Evolutionary conservation across 1,140 invertebrate species (phyloP).

Genomic region (Kradibia gibbosae): DNA sequence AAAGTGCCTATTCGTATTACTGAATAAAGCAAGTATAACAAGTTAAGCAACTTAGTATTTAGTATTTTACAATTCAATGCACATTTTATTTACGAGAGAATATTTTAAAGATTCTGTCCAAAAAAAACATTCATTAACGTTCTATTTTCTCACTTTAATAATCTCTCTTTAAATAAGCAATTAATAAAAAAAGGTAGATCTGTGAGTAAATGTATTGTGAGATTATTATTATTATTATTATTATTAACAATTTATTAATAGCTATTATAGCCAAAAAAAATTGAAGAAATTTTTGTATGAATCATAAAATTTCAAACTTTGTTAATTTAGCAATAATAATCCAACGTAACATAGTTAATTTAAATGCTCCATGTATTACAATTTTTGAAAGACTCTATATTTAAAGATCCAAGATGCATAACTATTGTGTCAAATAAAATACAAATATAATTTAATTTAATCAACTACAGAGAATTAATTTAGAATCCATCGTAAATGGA

Average conservation of each 20-base stretch:
- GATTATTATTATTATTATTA: constrained; percentile 29
- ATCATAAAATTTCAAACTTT: background rate
- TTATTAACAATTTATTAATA: constrained; percentile 3
- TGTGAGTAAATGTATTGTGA: constrained; percentile 50
- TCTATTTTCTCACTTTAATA: background rate
- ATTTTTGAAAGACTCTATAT: constrained; percentile 11
- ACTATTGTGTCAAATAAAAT: constrained; percentile 20
- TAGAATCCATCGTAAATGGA: constrained; percentile 19
- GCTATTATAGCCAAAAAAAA: background rate
- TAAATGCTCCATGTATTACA: constrained; percentile 21
- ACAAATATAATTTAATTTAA: constrained; percentile 31
- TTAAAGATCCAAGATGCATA: background rate
- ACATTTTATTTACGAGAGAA: constrained; percentile 40
- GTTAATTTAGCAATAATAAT: background rate
- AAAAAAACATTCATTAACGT: background rate
- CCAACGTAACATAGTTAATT: constrained; percentile 1
- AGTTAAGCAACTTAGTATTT: constrained; percentile 40
- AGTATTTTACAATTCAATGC: constrained; percentile 18
- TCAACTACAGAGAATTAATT: constrained; percentile 25
- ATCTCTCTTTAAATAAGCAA: constrained; percentile 17
- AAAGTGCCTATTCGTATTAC: constrained; percentile 68
- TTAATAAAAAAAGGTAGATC: constrained; percentile 44
- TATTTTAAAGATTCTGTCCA: constrained; percentile 47
- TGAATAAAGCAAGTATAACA: constrained; percentile 52
- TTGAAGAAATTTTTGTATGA: background rate